Percentiles rank a stretch among this genome's conserved stretches.
Conservation (phyloP, 2,797 vertebrate genomes). For the Sylvia borin region DNA sequence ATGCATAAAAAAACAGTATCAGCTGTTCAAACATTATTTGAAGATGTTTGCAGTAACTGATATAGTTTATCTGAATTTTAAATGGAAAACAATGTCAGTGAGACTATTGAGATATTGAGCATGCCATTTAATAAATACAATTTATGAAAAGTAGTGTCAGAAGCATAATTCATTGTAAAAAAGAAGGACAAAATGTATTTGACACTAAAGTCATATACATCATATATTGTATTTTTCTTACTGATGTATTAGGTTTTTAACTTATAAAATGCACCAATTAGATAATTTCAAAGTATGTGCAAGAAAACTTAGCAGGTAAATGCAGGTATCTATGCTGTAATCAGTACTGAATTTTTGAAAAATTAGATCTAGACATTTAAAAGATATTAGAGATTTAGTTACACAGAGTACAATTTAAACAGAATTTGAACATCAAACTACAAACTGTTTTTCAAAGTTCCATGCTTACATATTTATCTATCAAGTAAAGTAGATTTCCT, state of each 20-base stretch:
- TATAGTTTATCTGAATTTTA: constrained; percentile 1
- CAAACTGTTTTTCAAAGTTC: not conserved
- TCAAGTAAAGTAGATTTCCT: not conserved
- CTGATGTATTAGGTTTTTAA: not conserved
- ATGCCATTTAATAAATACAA: not conserved
- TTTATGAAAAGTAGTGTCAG: not conserved
- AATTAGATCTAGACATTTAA: not conserved
- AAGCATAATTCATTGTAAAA: not conserved
- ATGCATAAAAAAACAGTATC: not conserved
- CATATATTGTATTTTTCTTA: not conserved
- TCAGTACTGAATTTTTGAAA: not conserved
- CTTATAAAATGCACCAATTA: not conserved
- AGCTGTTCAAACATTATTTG: not conserved
- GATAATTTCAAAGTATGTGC: not conserved
- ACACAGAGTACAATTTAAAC: not conserved
- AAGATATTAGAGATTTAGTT: not conserved
- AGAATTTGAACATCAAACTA: not conserved
- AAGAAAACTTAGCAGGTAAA: not conserved
- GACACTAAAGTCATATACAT: not conserved
- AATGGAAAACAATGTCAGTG: not conserved
- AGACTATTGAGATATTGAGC: not conserved
- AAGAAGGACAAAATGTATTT: not conserved
- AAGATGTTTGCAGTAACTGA: not conserved
- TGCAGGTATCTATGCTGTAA: not conserved
- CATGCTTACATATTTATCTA: not conserved